phyloP scores from a whole-genome alignment of 2,113 vertebrate genomes.

The Tachuris rubrigastra region DNA sequence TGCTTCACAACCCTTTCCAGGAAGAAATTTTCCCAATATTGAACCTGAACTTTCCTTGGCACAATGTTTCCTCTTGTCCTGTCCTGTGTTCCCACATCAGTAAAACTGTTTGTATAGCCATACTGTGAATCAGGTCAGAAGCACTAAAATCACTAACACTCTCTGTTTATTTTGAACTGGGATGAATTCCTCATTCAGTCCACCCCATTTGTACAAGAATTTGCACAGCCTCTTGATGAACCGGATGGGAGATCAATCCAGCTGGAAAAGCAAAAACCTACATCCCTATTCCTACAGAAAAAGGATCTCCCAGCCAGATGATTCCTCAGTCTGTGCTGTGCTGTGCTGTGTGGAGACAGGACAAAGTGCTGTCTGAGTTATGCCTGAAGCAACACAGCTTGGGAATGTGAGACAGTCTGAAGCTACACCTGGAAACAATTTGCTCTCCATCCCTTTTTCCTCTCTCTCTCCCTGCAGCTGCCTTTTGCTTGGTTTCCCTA shows the following conservation, averaged over 20 bases:
- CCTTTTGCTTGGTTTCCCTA: not conserved
- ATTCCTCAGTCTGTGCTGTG: not conserved
- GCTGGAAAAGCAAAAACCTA: not conserved
- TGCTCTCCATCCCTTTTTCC: not conserved
- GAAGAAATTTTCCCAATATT: not conserved
- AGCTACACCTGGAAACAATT: slow-evolving; percentile 25
- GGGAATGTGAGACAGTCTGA: not conserved
- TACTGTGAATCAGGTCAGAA: not conserved
- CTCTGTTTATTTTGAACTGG: not conserved
- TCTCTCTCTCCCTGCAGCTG: not conserved
- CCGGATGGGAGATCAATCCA: not conserved
- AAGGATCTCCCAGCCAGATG: not conserved
- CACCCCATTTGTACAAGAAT: not conserved
- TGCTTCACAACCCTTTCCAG: not conserved
- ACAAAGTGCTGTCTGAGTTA: not conserved
- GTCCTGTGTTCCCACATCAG: not conserved
- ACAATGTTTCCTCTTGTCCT: not conserved
- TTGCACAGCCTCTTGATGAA: not conserved
- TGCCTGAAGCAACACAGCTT: not conserved
- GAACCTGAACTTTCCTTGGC: not conserved
- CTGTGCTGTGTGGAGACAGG: not conserved
- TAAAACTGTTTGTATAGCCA: fast-evolving
- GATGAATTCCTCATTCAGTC: not conserved
- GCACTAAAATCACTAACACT: not conserved
- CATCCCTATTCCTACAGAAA: not conserved